Percentiles rank a stretch among this genome's conserved stretches.
Evolutionary conservation across 2,888 invertebrate species (phyloP).

Genomic region (Peribatodes rhomboidaria): DNA sequence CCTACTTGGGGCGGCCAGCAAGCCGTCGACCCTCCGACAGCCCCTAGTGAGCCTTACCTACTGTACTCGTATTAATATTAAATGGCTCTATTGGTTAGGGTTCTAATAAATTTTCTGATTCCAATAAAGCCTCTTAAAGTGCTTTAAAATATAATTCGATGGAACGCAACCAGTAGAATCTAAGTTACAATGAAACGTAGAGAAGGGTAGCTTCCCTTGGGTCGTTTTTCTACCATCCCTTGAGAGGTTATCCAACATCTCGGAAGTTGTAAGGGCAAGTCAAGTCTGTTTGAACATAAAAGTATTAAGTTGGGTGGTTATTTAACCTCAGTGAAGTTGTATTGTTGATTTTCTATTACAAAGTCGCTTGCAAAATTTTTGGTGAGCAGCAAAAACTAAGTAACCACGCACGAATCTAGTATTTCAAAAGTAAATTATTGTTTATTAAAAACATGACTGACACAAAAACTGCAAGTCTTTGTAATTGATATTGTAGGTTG

Average conservation of each 20-base stretch:
- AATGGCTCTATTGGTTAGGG: background rate
- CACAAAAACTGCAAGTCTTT: no score
- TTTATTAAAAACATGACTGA: no score
- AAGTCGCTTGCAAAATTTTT: no score
- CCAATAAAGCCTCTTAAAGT: conserved; percentile 4
- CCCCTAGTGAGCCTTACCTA: no score
- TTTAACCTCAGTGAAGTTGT: conserved; percentile 6
- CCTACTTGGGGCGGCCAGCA: no score
- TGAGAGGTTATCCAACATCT: conserved; percentile 33
- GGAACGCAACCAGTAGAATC: conserved; percentile 19
- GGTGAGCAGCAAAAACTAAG: no score
- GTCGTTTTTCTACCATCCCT: conserved; percentile 36
- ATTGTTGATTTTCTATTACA: background rate
- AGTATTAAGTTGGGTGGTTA: conserved; percentile 20
- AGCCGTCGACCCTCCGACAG: no score
- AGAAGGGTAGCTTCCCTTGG: conserved; percentile 34
- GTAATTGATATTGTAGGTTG: no score
- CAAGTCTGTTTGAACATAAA: conserved; percentile 25
- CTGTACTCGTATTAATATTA: background rate
- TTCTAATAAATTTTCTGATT: conserved; percentile 3
- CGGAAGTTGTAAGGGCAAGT: conserved; percentile 32
- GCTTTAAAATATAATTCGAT: conserved; percentile 26
- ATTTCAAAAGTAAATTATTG: no score
- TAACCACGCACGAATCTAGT: no score
- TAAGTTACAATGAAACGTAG: conserved; percentile 34